These are phyloP conservation scores for Pterostichus madidus DNA, from an alignment of 2,888 invertebrate species.

Conservation along the genomic window DNA sequence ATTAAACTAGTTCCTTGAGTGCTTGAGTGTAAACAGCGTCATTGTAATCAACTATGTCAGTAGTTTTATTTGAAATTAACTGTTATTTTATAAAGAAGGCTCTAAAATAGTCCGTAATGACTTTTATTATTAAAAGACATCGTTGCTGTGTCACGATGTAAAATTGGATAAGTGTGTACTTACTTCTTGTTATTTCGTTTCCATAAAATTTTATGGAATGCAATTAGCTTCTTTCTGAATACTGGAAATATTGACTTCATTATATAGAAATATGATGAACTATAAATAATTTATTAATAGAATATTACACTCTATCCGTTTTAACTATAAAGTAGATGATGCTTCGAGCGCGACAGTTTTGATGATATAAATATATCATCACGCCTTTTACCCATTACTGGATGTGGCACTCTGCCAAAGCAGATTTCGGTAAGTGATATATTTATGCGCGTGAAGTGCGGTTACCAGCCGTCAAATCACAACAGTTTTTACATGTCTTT, in stretches of 20 bases:
- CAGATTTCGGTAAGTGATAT: too few relatives aligned
- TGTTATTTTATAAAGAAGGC: slow-evolving; percentile 42
- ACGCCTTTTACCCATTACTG: too few relatives aligned
- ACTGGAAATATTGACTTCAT: slow-evolving; percentile 16
- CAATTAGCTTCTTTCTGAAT: slow-evolving; percentile 23
- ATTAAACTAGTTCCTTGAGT: not conserved
- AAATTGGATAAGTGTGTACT: slow-evolving; percentile 41
- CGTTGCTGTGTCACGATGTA: slow-evolving; percentile 28
- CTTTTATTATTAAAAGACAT: slow-evolving; percentile 35
- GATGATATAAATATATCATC: too few relatives aligned
- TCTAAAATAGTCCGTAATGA: slow-evolving; percentile 25
- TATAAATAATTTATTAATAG: too few relatives aligned
- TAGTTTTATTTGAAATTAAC: slow-evolving; percentile 52
- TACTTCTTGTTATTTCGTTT: slow-evolving; percentile 33
- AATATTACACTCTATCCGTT: too few relatives aligned
- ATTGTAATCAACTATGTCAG: slow-evolving; percentile 31
- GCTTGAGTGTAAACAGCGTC: slow-evolving; percentile 24
- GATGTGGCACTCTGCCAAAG: too few relatives aligned
- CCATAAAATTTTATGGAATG: slow-evolving; percentile 33
- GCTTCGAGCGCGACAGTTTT: too few relatives aligned
- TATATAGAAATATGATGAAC: not conserved
- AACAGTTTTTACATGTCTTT: too few relatives aligned
- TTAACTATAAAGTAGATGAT: too few relatives aligned
- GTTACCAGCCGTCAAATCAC: too few relatives aligned
- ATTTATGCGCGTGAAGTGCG: too few relatives aligned